Base-by-base conservation (phyloP, 2,113 vertebrate genomes). In the Natator depressus region DNA sequence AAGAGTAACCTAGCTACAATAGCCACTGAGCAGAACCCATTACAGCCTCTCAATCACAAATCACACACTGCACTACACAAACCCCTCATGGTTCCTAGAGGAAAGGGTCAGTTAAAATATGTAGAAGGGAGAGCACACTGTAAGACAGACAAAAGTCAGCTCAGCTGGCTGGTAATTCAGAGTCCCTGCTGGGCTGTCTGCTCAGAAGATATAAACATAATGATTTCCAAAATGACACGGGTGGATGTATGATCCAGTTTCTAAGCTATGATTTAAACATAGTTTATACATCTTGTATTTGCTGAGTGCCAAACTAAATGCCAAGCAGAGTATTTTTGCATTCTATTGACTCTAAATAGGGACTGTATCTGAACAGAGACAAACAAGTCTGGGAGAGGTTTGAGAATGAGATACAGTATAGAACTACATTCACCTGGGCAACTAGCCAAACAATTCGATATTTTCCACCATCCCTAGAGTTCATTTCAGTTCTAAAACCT, bases 141-240 rank as follows among this genome's bases (percentile, higher is more conserved):
- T 38, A 84, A 38, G 89, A 62, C 3, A 13, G 9, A 42, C 55
- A 82, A 6, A 25, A 55, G 17, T 42, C 38, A 8, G 20, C 38
- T 29, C n/a, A 7, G 38, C 31, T 81, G 8, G 6, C 24, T 3
- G 27, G 8, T 89, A 92, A 78, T 1, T 51, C 54, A n/a, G 1
- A n/a, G 0, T 16, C 46, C 25, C 9, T 35, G 2, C 10, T 7
- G 0, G 27, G 10, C 9, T 89, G 2, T 47, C 3, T 2, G 54
- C 4, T 4, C 42, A 6, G 1, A 89, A 72, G 6, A 87, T 4
- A 92, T 91, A 91, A 10, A 35, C 24, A n/a, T 14, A 29, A 47
- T 38, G 54, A 55, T 79, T 85, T 94, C 38, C 55, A 38, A 65
- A 88, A 82, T 1, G 47, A 0, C 13, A 88, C 12, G 2, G 1